These are phyloP conservation scores for Thyatira batis DNA, from an alignment of 2,888 invertebrate genomes.

Conservation along the genomic window DNA sequence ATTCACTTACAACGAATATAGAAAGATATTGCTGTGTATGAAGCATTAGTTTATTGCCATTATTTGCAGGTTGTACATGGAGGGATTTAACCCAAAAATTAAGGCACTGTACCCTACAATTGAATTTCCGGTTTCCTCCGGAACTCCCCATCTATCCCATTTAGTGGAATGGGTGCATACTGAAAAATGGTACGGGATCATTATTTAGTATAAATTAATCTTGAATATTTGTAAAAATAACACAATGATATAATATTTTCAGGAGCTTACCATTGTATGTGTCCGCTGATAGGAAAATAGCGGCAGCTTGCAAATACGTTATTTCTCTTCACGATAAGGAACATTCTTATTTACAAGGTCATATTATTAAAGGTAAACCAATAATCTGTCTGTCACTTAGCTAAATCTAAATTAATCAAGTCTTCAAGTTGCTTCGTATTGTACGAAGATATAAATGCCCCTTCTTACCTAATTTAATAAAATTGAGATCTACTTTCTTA, in stretches of 20 bases:
- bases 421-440: too few relatives aligned
- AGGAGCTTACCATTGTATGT: conserved; percentile 47
- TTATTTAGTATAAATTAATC: too few relatives aligned
- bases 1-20: too few relatives aligned
- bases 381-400: too few relatives aligned
- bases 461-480: too few relatives aligned
- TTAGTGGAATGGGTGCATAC: conserved; percentile 92
- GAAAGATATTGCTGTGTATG: too few relatives aligned
- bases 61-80: conserved; percentile 85
- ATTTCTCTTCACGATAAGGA: conserved; percentile 51
- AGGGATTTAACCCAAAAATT: conserved; percentile 87
- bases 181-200: conserved; percentile 80
- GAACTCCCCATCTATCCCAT: conserved; percentile 91
- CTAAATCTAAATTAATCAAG: too few relatives aligned
- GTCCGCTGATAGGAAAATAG: conserved; percentile 31
- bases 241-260: conserved; percentile 12
- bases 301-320: conserved; percentile 39
- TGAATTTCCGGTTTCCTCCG: conserved; percentile 90
- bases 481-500: too few relatives aligned
- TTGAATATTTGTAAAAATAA: not conserved
- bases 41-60: too few relatives aligned
- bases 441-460: too few relatives aligned
- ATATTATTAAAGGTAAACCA: conserved; percentile 46
- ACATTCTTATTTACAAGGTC: conserved; percentile 44
- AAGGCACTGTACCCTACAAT: conserved; percentile 88